phyloP scores from a whole-genome alignment of 2,113 vertebrate species.

The Pleuronectes platessa region DNA sequence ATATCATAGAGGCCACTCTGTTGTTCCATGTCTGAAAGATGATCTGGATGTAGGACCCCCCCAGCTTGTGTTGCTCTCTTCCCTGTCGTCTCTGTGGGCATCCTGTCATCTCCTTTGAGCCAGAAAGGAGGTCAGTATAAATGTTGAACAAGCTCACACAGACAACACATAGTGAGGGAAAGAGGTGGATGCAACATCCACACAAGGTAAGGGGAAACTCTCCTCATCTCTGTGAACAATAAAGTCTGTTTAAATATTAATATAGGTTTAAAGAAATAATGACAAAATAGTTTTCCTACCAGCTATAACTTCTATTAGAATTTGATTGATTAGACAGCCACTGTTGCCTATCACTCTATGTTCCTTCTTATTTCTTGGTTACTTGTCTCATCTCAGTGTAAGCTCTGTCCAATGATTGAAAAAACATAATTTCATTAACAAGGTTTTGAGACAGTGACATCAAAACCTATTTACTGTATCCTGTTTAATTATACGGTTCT shows the following conservation, averaged over 20 bases:
- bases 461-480: too few species aligned
- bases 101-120: slow-evolving; percentile 37
- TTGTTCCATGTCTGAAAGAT: slow-evolving; percentile 56
- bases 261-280: not conserved
- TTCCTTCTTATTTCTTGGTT: too few species aligned
- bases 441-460: too few species aligned
- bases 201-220: slow-evolving; percentile 44
- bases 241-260: not conserved
- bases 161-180: slow-evolving; percentile 1
- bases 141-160: slow-evolving; percentile 49
- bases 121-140: slow-evolving; percentile 76
- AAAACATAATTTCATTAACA: too few species aligned
- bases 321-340: too few species aligned
- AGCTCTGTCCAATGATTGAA: too few species aligned
- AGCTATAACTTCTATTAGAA: too few species aligned
- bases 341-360: too few species aligned
- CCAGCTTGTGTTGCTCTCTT: slow-evolving; percentile 46
- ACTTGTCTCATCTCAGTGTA: too few species aligned
- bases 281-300: too few species aligned
- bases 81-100: slow-evolving; percentile 47
- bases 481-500: too few species aligned
- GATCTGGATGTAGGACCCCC: slow-evolving; percentile 24
- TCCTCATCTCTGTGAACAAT: not conserved
- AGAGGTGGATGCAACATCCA: slow-evolving; percentile 9
- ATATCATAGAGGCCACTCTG: not conserved